Base-by-base conservation (phyloP, 1,140 invertebrate species). In the Caligus rogercresseyi region DNA sequence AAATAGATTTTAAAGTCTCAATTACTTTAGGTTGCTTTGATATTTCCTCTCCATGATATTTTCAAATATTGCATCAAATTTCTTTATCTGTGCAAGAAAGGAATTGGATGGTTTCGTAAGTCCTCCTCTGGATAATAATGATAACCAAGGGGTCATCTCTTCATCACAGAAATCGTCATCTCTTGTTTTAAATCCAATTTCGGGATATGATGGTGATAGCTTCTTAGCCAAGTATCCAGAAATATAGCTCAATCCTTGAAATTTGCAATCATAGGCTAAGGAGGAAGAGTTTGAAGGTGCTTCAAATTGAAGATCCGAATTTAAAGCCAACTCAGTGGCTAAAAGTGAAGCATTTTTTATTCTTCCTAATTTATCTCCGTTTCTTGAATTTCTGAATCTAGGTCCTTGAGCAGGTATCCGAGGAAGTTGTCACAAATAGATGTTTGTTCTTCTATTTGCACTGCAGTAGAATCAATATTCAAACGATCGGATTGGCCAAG, bases 401-500 rank as follows among this genome's bases (percentile, higher is more conserved):
- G n/a, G n/a, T n/a, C n/a, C n/a, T n/a, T n/a, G n/a, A n/a, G n/a
- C n/a, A n/a, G n/a, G n/a, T n/a, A n/a, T n/a, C n/a, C n/a, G n/a
- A n/a, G n/a, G n/a, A n/a, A n/a, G n/a, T n/a, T n/a, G n/a, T n/a
- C n/a, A n/a, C n/a, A n/a, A n/a, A n/a, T n/a, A n/a, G n/a, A n/a
- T n/a, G n/a, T n/a, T n/a, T n/a, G n/a, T n/a, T 1, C 4, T 58
- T 20, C 56, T 54, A 63, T 43, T 43, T n/a, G 31, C 7, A 43
- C 31, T 43, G 31, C 7, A 11, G 31, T 43, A 11, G 31, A 43
- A 7, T n/a, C 31, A 43, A 43, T 43, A 43, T 43, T 7, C 7
- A 43, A n/a, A 11, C n/a, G 7, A n/a, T 43, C 31, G 31, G n/a
- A 7, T 43, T 43, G 7, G 3, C 61, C 58, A 18, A 67, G 61